These are phyloP conservation scores for Meteorus colon DNA, from an alignment of 2,888 invertebrate species.

Conservation along the genomic window DNA sequence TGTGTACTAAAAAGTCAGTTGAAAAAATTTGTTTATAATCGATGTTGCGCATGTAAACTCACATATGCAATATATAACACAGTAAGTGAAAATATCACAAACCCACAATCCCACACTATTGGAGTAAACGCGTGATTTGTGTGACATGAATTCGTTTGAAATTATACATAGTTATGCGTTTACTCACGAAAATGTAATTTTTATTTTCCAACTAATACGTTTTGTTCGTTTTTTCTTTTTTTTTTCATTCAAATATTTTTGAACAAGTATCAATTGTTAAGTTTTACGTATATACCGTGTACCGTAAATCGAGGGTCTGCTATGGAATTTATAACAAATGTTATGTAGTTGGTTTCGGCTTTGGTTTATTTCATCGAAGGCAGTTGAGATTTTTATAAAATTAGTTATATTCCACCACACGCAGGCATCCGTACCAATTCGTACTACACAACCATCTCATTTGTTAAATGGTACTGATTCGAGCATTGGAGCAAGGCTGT, in stretches of 20 bases:
- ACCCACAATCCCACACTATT: background rate
- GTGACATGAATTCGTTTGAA: slow-evolving; percentile 3
- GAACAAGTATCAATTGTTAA: background rate
- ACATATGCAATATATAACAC: background rate
- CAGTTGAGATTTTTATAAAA: too few species aligned
- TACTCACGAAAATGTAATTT: background rate
- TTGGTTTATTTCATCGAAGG: background rate
- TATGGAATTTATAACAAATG: background rate
- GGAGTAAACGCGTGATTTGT: background rate
- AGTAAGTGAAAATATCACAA: background rate
- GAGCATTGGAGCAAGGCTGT: too few species aligned
- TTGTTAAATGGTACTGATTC: background rate
- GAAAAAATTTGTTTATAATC: background rate
- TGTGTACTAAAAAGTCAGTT: background rate
- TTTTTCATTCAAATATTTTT: background rate
- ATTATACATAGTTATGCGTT: background rate
- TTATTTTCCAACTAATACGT: background rate
- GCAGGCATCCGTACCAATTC: background rate
- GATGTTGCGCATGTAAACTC: slow-evolving; percentile 10
- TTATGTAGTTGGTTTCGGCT: background rate
- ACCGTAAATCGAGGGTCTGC: background rate
- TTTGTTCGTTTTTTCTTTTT: background rate
- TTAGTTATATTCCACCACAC: too few species aligned
- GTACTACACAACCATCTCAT: background rate
- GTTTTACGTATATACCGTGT: background rate